Conservation (phyloP, 2,888 invertebrate genomes). For the Crocallis elinguaria region DNA sequence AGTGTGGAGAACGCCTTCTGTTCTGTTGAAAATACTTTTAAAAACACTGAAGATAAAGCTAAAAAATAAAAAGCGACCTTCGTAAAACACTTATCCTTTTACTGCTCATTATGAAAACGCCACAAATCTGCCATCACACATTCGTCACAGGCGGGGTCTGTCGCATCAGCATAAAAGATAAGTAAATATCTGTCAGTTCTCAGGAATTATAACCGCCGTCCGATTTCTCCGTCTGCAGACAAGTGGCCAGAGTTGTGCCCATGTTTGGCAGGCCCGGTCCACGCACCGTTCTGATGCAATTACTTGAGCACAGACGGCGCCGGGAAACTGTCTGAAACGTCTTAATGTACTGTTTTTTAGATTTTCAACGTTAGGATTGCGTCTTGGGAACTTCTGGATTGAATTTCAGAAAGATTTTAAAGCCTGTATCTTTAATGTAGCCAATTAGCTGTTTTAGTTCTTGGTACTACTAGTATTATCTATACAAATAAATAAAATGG, state of each 20-base stretch:
- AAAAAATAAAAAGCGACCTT: too few relatives aligned
- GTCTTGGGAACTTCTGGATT: slow-evolving; percentile 9
- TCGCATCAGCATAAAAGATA: slow-evolving; percentile 21
- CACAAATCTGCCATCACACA: slow-evolving; percentile 10
- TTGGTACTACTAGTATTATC: too few relatives aligned
- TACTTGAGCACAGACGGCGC: slow-evolving; percentile 40
- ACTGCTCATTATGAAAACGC: too few relatives aligned
- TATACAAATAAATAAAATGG: too few relatives aligned
- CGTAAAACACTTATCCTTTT: too few relatives aligned
- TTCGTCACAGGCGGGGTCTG: too few relatives aligned
- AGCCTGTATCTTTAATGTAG: neutral
- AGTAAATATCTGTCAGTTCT: slow-evolving; percentile 5
- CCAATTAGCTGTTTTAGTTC: neutral
- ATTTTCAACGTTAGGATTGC: slow-evolving; percentile 7
- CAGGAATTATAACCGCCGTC: slow-evolving; percentile 17
- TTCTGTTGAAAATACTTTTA: too few relatives aligned
- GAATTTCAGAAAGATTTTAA: slow-evolving; percentile 2
- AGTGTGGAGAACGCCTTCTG: too few relatives aligned
- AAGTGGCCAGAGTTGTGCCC: slow-evolving; percentile 36
- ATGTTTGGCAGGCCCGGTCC: slow-evolving; percentile 54
- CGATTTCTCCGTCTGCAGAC: slow-evolving; percentile 23
- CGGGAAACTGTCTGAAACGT: slow-evolving; percentile 34
- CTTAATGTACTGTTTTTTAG: slow-evolving; percentile 21
- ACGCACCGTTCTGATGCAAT: slow-evolving; percentile 57
- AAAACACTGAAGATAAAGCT: too few relatives aligned